A percentile compares a stretch with the other conserved stretches of the same genome.
phyloP scores from a whole-genome alignment of 2,888 invertebrate genomes.

The Conomelus anceps region DNA sequence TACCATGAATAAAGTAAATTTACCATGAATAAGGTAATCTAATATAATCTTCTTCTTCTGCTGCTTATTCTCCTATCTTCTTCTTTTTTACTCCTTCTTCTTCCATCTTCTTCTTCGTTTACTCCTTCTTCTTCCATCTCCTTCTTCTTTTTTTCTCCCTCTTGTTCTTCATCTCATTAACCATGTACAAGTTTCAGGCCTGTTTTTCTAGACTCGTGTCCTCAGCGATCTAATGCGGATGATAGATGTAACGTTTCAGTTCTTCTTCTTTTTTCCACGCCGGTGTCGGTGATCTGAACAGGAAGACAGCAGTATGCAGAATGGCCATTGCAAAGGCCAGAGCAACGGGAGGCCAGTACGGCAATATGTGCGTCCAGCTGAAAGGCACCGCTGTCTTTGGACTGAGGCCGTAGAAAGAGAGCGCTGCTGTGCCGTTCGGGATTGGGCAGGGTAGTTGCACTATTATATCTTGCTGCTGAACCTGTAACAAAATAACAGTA shows the following conservation, averaged over 20 bases:
- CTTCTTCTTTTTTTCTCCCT: too few species aligned
- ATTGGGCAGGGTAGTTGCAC: conserved; percentile 74
- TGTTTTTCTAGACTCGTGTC: too few species aligned
- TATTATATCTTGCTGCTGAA: conserved; percentile 80
- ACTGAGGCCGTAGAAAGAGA: conserved; percentile 33
- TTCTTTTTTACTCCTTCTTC: too few species aligned
- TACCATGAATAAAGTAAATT: too few species aligned
- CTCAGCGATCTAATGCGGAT: neutral
- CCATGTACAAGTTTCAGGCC: too few species aligned
- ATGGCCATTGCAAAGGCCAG: neutral
- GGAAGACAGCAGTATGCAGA: neutral
- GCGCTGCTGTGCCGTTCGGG: conserved; percentile 59
- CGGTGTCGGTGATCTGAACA: neutral
- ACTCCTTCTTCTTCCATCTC: too few species aligned
- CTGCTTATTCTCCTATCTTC: too few species aligned
- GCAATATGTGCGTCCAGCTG: neutral
- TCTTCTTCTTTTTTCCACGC: neutral
- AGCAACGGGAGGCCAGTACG: conserved; percentile 8
- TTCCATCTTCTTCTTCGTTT: too few species aligned
- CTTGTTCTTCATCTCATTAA: too few species aligned
- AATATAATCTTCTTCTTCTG: too few species aligned
- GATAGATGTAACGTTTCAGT: neutral
- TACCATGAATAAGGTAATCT: too few species aligned
- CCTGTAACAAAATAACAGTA: conserved; percentile 47
- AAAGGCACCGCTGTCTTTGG: conserved; percentile 18